Evolutionary conservation across 2,888 invertebrate genomes (phyloP).

Genomic region (Ommatoiulus sabulosus): DNA sequence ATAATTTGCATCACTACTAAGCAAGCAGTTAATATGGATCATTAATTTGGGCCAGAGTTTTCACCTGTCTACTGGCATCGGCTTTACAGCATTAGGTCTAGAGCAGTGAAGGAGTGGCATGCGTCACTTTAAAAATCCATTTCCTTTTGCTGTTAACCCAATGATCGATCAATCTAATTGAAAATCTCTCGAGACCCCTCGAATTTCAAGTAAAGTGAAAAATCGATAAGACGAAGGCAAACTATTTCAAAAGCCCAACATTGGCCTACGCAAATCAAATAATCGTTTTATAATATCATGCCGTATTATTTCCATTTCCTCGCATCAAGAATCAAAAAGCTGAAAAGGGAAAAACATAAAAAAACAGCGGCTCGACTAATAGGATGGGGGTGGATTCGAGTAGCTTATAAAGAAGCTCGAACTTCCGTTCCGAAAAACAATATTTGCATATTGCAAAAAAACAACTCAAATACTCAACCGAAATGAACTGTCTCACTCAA

Average conservation of each 20-base stretch:
- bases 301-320: conserved; percentile 22
- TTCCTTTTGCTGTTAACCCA: conserved; percentile 46
- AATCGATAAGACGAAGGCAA: conserved; percentile 30
- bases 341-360: conserved; percentile 35
- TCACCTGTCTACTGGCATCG: background rate
- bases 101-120: background rate
- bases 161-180: conserved; percentile 46
- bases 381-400: background rate
- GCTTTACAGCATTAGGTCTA: background rate
- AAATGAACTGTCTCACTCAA: background rate
- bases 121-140: conserved; percentile 47
- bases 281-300: conserved; percentile 30
- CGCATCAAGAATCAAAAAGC: background rate
- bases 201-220: conserved; percentile 45
- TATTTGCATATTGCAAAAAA: background rate
- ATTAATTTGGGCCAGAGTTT: background rate
- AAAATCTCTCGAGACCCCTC: conserved; percentile 47
- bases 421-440: background rate
- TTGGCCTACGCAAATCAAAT: conserved; percentile 47
- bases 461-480: background rate
- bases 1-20: background rate
- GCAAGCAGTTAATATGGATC: background rate
- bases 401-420: background rate
- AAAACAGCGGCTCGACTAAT: background rate
- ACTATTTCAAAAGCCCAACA: conserved; percentile 33